phyloP scores from a whole-genome alignment of 2,888 invertebrate species.

The Latheticus oryzae region DNA sequence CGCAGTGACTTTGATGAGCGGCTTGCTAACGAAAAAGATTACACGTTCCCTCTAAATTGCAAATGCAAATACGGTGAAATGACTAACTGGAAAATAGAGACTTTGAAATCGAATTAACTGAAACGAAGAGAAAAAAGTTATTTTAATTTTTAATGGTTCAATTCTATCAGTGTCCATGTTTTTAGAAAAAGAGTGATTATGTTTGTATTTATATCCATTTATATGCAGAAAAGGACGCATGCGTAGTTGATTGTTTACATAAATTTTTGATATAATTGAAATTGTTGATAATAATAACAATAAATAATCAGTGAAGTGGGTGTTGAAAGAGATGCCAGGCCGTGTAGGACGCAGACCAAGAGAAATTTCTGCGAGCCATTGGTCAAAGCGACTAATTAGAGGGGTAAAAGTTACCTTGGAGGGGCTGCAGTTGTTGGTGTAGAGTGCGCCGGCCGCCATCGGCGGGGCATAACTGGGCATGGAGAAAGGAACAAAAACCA shows the following conservation, averaged over 20 bases:
- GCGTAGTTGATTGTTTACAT: conserved; percentile 31
- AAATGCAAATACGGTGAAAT: conserved; percentile 47
- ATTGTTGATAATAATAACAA: too few relatives aligned
- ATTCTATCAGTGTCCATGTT: conserved; percentile 3
- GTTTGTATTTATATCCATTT: too few relatives aligned
- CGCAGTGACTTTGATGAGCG: conserved; percentile 45
- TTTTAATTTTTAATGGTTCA: conserved; percentile 12
- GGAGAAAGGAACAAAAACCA: conserved; percentile 67
- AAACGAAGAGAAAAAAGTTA: conserved; percentile 5
- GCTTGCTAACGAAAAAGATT: conserved; percentile 43
- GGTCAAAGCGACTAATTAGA: conserved; percentile 15
- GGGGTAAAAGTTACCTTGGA: conserved; percentile 60
- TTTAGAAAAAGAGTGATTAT: conserved; percentile 1
- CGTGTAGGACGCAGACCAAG: conserved; percentile 54
- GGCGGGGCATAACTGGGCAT: conserved; percentile 65
- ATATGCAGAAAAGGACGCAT: conserved; percentile 22
- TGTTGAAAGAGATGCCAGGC: conserved; percentile 1
- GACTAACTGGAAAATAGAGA: conserved; percentile 39
- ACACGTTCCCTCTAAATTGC: conserved; percentile 45
- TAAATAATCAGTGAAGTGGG: not conserved
- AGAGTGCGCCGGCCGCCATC: conserved; percentile 61
- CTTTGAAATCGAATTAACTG: conserved; percentile 41
- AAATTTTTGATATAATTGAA: not conserved
- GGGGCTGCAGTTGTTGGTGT: conserved; percentile 63
- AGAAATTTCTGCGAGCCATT: conserved; percentile 53